Evolutionary conservation across 2,113 vertebrate genomes (phyloP).

Genomic region (Plectropomus leopardus): DNA sequence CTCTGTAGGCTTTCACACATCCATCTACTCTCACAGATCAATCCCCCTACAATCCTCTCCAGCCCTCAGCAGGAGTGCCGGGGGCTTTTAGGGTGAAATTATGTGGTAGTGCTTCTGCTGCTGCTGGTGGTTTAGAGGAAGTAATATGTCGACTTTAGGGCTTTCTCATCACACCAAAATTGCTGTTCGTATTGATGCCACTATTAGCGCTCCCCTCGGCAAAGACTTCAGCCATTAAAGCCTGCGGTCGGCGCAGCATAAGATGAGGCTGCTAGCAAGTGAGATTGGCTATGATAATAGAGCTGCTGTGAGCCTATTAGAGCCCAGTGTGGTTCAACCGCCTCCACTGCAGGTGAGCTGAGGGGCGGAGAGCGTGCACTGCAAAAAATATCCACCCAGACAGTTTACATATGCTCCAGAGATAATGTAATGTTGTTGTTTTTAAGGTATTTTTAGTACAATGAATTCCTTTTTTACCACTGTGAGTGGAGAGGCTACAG

Average conservation of each 20-base stretch:
- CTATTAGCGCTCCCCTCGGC: constrained; percentile 55
- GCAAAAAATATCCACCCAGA: constrained; percentile 31
- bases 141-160: constrained; percentile 65
- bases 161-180: constrained; percentile 67
- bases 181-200: constrained; percentile 60
- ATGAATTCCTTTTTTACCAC: background rate
- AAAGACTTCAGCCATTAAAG: constrained; percentile 69
- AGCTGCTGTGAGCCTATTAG: constrained; percentile 85
- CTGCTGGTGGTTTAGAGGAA: constrained; percentile 52
- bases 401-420: background rate
- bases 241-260: constrained; percentile 27
- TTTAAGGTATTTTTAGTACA: background rate
- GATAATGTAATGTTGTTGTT: background rate
- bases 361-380: constrained; percentile 54
- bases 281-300: constrained; percentile 67
- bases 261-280: constrained; percentile 32
- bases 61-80: constrained; percentile 56
- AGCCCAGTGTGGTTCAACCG: constrained; percentile 56
- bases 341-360: constrained; percentile 57
- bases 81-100: constrained; percentile 70
- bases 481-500: too few relatives aligned
- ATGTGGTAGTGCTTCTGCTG: constrained; percentile 49
- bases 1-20: constrained; percentile 65
- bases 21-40: constrained; percentile 71
- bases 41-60: constrained; percentile 64